Base-by-base conservation (phyloP, 1,140 invertebrate genomes). In the Drosophila elegans region DNA sequence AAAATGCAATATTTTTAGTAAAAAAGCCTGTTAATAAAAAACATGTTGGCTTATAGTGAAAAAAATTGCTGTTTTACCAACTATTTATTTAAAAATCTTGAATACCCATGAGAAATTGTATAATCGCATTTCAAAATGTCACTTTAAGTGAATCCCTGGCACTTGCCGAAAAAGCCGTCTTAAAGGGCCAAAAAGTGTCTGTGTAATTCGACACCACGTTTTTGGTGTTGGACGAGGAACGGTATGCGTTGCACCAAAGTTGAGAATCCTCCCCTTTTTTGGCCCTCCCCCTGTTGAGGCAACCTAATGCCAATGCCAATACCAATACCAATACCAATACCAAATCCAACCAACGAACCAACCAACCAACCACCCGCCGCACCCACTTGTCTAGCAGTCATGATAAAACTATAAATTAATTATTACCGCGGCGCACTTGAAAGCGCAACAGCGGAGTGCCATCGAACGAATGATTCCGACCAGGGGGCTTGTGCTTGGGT, bases 381-480 rank as follows among this genome's bases (percentile, higher is more conserved):
- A 67, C 64, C 75, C 85, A 80, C 84, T 89, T 89, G 85, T 80
- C 76, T 63, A 49, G 52, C 83, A 79, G 83, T 86, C 83, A 82
- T 75, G 83, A 91, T 91, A 91, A 91, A 91, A 91, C 90, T 91
- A 91, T 91, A 91, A 91, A 91, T 91, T 91, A 91, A 91, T 91
- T 91, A 91, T 85, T 85, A 74, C 86, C 77, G 83, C 86, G 90
- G 86, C 80, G 90, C 90, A 90, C 78, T 91, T 89, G 80, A 91
- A 79, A 85, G 80, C 56, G 59, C 73, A 81, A 63, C 74, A 64
- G 68, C 36, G 45, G 39, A 13, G 29, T 4, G 25, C 41, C 21
- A 46, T 25, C 44, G 44, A 46, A 27, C 44, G 9, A 13, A 2
- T 11, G 29, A 41, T 13, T 5, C n/a, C n/a, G 39, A 41, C 25